Base-by-base conservation (phyloP, 2,888 invertebrate genomes). In the Tiliacea aurago region DNA sequence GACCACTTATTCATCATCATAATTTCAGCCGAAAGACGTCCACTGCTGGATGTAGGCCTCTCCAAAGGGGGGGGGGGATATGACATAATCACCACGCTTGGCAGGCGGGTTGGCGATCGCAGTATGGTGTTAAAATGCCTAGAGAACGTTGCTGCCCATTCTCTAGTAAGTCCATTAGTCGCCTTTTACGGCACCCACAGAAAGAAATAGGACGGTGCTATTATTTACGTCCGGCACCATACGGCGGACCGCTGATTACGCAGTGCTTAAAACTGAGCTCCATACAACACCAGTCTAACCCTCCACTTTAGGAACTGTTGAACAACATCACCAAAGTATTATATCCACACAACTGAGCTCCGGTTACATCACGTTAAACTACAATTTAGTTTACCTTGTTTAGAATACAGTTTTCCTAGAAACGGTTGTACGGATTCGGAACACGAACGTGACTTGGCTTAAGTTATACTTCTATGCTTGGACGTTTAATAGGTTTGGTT, bases 371-470 rank as follows among this genome's bases (percentile, higher is more conserved):
- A 68, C 15, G 4, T 28, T 59, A 49, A 67, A 53, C 33, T 20
- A 49, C 23, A 56, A 56, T 69, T 65, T 74, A 76, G 20, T 67
- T 63, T 43, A 55, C 33, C 41, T 33, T 58, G 61, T 73, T 69
- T 33, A 70, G n/a, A 68, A 62, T 69, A 49, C 20, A 41, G 18
- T 58, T n/a, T 68, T 59, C 58, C 37, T 37, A 63, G 78, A 66
- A 83, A 55, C 55, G 5, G 33, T 67, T 58, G 33, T 55, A 37
- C 41, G 55, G 33, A 70, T 68, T 75, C 58, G 69, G 62, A 61
- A 70, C 53, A 45, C 28, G 58, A 41, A 81, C 79, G 79, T 79
- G 79, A 49, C 77, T 79, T 79, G 79, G 79, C 79, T 67, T 70
- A 70, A 67, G 70, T 76, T 56, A 67, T 59, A 49, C 51, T 78